phyloP scores from a whole-genome alignment of 1,140 invertebrate genomes.

The Drosophila biarmipes region DNA sequence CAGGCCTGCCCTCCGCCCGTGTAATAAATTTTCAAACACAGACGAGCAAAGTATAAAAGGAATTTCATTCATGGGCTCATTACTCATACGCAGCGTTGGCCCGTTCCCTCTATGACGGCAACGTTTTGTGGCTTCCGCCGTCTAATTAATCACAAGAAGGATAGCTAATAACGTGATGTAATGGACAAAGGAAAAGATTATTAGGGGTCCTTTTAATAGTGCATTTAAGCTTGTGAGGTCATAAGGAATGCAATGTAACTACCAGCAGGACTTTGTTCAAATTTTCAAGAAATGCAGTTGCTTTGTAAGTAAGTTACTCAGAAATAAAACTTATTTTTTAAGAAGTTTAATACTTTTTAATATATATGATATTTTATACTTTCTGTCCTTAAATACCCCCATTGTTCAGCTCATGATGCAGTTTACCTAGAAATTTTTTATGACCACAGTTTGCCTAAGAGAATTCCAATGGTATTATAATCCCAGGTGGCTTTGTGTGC shows the following conservation, averaged over 20 bases:
- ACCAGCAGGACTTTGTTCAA: background rate
- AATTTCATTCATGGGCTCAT: constrained; percentile 65
- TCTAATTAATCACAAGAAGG: constrained; percentile 70
- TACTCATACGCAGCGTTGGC: constrained; percentile 70
- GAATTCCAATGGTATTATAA: constrained; percentile 14
- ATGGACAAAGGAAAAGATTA: constrained; percentile 18
- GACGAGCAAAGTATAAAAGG: constrained; percentile 24
- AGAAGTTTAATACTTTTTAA: too few species aligned
- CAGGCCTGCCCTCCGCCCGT: constrained; percentile 4
- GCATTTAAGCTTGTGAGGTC: constrained; percentile 22
- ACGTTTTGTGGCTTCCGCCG: constrained; percentile 55
- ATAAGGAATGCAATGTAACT: constrained; percentile 12
- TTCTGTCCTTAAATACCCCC: background rate
- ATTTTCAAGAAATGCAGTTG: background rate
- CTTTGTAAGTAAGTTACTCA: too few species aligned
- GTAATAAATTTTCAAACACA: constrained; percentile 48
- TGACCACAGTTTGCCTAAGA: background rate
- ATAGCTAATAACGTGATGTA: constrained; percentile 36
- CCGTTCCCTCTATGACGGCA: constrained; percentile 33
- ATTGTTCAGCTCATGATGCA: background rate
- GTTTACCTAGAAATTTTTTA: background rate
- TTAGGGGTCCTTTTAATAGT: constrained; percentile 28
- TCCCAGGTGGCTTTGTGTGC: constrained; percentile 3
- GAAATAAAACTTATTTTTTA: too few species aligned
- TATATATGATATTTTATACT: background rate